Evolutionary conservation across 2,113 vertebrate genomes (phyloP).

Genomic region (Tupaia tana): DNA sequence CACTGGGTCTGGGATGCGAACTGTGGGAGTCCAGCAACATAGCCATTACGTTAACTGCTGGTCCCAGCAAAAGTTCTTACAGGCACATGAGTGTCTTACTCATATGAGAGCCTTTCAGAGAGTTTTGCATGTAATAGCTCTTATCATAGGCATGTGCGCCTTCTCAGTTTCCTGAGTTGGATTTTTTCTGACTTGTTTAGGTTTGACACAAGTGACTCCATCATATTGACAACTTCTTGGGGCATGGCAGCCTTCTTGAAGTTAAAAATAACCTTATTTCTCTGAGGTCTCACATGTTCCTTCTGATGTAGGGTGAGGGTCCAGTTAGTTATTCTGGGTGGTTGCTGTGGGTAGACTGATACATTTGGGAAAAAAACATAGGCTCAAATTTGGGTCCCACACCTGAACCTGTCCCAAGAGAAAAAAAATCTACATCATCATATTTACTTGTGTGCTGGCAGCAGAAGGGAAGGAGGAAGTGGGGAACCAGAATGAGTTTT

Average conservation of each 20-base stretch:
- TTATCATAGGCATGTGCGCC: too few relatives aligned
- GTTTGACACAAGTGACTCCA: too few relatives aligned
- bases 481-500: neutral
- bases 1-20: too few relatives aligned
- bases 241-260: neutral
- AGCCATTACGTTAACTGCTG: too few relatives aligned
- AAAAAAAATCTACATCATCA: neutral
- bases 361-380: neutral
- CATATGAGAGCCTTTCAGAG: too few relatives aligned
- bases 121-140: too few relatives aligned
- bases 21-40: too few relatives aligned
- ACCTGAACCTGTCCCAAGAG: neutral
- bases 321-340: neutral
- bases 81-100: too few relatives aligned
- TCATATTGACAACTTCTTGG: too few relatives aligned
- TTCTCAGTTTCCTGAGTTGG: too few relatives aligned
- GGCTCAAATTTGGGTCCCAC: neutral
- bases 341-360: neutral
- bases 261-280: neutral
- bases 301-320: neutral
- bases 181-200: too few relatives aligned
- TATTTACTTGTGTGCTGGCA: neutral
- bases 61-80: too few relatives aligned
- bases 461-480: neutral
- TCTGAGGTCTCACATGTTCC: neutral